Conservation (phyloP, 2,797 vertebrate genomes). For the Acipenser transmontanus region DNA sequence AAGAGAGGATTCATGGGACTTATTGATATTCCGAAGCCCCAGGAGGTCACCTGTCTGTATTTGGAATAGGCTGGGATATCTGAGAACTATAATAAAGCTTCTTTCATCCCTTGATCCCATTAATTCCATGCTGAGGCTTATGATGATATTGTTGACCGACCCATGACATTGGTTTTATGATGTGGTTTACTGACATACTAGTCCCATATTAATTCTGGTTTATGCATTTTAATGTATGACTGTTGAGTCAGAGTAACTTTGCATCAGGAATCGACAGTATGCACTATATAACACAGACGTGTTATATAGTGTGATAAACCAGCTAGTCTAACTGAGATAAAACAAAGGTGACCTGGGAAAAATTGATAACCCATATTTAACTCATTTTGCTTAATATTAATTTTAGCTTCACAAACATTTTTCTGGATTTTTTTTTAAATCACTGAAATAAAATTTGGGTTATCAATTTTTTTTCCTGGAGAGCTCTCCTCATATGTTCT, state of each 20-base stretch:
- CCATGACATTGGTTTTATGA: background rate
- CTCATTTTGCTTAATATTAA: no score
- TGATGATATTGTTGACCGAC: background rate
- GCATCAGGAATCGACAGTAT: no score
- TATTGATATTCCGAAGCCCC: background rate
- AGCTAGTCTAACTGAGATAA: no score
- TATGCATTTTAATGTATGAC: background rate
- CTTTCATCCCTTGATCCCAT: background rate
- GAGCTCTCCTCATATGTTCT: no score
- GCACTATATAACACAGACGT: no score
- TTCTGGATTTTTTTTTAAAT: no score
- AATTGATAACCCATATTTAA: no score
- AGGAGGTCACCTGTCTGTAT: slow-evolving; percentile 4
- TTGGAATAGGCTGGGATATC: background rate
- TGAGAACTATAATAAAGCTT: background rate
- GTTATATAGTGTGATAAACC: no score
- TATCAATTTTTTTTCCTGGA: no score
- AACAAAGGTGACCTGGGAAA: no score
- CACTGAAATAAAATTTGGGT: no score
- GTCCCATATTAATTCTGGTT: background rate
- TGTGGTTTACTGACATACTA: background rate
- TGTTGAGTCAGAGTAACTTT: background rate
- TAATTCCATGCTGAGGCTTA: slow-evolving; percentile 2
- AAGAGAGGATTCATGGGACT: background rate
- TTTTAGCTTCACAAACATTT: no score